Evolutionary conservation across 2,797 vertebrate species (phyloP).

Genomic region (Girardinus metallicus): DNA sequence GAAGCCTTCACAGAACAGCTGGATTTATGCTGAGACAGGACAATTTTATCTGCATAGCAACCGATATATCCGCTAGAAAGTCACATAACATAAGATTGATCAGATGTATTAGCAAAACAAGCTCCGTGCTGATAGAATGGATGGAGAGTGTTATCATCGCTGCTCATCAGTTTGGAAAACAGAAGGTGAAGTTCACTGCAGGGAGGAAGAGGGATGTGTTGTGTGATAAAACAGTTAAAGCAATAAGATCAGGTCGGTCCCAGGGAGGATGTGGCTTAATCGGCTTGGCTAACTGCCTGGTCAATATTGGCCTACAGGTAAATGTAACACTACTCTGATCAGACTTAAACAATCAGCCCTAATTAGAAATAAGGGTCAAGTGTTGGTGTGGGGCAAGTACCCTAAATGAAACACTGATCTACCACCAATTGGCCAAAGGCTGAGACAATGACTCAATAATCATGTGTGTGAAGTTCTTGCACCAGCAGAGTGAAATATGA

Average conservation of each 20-base stretch:
- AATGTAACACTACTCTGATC: slow-evolving; percentile 11
- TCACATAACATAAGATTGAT: slow-evolving; percentile 9
- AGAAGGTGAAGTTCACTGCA: background rate
- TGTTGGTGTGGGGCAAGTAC: slow-evolving; percentile 20
- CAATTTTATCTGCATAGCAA: background rate
- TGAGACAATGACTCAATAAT: slow-evolving; percentile 10
- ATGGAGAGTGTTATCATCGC: slow-evolving; percentile 10
- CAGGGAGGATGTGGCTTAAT: slow-evolving; percentile 22
- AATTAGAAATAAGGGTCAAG: slow-evolving; percentile 24
- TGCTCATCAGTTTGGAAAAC: slow-evolving; percentile 4
- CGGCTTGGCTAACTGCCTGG: background rate
- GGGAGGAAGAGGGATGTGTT: background rate
- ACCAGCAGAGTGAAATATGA: background rate
- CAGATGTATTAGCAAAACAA: slow-evolving; percentile 25
- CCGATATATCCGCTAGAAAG: slow-evolving; percentile 14
- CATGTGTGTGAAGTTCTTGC: background rate
- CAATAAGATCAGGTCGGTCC: slow-evolving; percentile 1
- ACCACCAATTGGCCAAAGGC: slow-evolving; percentile 8
- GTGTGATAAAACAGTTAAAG: slow-evolving; percentile 19
- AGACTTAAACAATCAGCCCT: slow-evolving; percentile 37
- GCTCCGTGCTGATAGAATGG: slow-evolving; percentile 20
- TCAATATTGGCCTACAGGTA: slow-evolving; percentile 24
- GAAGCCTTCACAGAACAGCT: too few relatives aligned
- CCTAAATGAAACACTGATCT: slow-evolving; percentile 16
- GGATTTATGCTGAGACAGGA: background rate